These are phyloP conservation scores for Pseudorectes ferrugineus DNA, from an alignment of 2,113 vertebrate genomes.

Conservation along the genomic window DNA sequence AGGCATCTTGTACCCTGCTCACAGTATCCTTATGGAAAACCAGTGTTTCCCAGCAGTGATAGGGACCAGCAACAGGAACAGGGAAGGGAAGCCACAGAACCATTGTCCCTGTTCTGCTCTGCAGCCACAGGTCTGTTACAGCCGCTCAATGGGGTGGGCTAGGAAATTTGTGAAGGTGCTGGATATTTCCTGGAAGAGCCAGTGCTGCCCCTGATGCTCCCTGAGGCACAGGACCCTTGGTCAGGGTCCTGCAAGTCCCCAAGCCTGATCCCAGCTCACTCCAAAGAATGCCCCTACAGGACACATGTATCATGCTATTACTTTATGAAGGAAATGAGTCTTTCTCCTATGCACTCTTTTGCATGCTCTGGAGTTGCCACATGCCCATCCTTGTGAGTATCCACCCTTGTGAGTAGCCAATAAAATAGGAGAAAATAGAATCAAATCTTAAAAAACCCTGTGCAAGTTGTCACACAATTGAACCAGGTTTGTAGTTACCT, in stretches of 20 bases:
- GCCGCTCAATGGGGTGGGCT: accelerated
- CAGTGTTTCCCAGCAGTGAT: not conserved
- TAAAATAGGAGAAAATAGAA: not conserved
- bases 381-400: not conserved
- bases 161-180: not conserved
- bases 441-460: not conserved
- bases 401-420: not conserved
- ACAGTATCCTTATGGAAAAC: not conserved
- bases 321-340: not conserved
- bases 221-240: no score
- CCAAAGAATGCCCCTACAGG: not conserved
- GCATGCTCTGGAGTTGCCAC: not conserved
- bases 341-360: not conserved
- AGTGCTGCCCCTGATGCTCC: not conserved
- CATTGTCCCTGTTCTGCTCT: not conserved
- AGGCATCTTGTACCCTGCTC: no score
- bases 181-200: not conserved
- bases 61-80: not conserved
- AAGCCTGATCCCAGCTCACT: not conserved
- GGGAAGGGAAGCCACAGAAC: not conserved
- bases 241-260: not conserved
- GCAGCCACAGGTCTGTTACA: not conserved
- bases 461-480: not conserved
- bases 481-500: not conserved
- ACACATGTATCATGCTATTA: not conserved